A percentile compares a stretch with the other conserved stretches of the same genome.
Evolutionary conservation across 1,140 invertebrate genomes (phyloP).

Genomic region (Leptinotarsa undecemlineata): DNA sequence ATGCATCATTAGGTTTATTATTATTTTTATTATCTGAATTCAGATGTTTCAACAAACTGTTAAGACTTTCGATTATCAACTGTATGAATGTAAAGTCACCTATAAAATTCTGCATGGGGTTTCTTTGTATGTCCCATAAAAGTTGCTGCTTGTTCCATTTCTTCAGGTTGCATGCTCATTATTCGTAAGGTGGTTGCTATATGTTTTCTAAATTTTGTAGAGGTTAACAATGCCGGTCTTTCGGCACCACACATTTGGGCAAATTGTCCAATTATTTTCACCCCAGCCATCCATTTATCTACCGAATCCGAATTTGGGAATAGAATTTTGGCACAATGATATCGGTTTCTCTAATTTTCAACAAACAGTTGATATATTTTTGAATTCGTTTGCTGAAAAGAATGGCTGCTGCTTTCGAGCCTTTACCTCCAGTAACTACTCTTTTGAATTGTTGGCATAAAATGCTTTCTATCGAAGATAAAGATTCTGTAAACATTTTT

Average conservation of each 20-base stretch:
- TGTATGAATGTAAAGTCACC: conserved; percentile 12
- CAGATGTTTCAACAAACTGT: no score
- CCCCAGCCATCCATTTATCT: conserved; percentile 31
- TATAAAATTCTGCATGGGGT: conserved; percentile 40
- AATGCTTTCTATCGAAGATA: neutral
- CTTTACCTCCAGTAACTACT: conserved; percentile 27
- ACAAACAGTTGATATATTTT: conserved; percentile 1
- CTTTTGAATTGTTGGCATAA: conserved; percentile 27
- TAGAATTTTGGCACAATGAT: conserved; percentile 31
- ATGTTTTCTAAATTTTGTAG: conserved; percentile 37
- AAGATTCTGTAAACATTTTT: no score
- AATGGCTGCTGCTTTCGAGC: conserved; percentile 32
- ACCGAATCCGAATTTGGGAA: conserved; percentile 34
- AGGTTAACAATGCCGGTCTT: conserved; percentile 30
- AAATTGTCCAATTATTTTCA: conserved; percentile 29
- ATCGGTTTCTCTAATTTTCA: conserved; percentile 9
- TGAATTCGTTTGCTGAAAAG: conserved; percentile 24
- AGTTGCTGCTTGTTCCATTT: conserved; percentile 36
- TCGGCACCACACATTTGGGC: conserved; percentile 31
- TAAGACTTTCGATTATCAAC: neutral
- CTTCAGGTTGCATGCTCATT: conserved; percentile 31
- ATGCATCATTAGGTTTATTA: no score
- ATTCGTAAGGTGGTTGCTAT: conserved; percentile 37
- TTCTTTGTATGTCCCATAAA: conserved; percentile 41
- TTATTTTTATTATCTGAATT: no score